Evolutionary conservation across 1,140 invertebrate genomes (phyloP), one percentile per base, ranked within the genome.

Genomic region (Cyrtorhinus lividipennis): DNA sequence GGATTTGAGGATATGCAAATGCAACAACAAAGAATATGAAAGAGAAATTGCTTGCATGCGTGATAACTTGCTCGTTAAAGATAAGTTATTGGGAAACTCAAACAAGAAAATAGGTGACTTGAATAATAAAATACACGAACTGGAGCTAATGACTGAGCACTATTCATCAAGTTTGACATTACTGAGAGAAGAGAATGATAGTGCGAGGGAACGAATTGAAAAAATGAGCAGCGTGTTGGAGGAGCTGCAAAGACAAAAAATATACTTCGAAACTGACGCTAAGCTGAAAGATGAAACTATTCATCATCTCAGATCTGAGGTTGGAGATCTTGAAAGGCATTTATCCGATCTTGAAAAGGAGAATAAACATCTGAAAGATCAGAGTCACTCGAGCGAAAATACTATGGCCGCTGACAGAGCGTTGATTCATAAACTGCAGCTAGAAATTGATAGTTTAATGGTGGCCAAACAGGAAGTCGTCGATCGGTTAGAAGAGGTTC

Each of bases 91-190:
- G 23, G 56, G 38, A 1, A 23, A 58, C 15, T 25, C 56, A 13
- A 25, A 63, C 5, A 63, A 45, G 1, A 0, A 30, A 58, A 57
- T 63, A 3, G 23, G 38, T 18, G 38, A 58, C 1, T 44, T 63
- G 56, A 58, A 58, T 22, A 13, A 30, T 3, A 44, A 38, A 23
- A 23, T 38, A 2, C 13, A 63, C 38, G 1, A 58, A 57, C 10
- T 57, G 12, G 24, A 63, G 20, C n/a, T 38, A 0, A 1, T n/a
- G 18, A 58, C 13, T 27, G 23, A 57, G 2, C 1, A 63, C 23
- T 63, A 38, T 15, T 22, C 1, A 45, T 23, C 2, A 56, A 56
- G 18, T 57, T 22, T 3, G 12, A 22, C 23, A 13, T 2, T n/a
- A 18, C n/a, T 57, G 20, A 57, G 38, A 57, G 15, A 2, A n/a